A percentile compares a stretch with the other conserved stretches of the same genome.
These are phyloP conservation scores for Herpetotheres cachinnans DNA, from an alignment of 2,113 vertebrate species.

Conservation along the genomic window DNA sequence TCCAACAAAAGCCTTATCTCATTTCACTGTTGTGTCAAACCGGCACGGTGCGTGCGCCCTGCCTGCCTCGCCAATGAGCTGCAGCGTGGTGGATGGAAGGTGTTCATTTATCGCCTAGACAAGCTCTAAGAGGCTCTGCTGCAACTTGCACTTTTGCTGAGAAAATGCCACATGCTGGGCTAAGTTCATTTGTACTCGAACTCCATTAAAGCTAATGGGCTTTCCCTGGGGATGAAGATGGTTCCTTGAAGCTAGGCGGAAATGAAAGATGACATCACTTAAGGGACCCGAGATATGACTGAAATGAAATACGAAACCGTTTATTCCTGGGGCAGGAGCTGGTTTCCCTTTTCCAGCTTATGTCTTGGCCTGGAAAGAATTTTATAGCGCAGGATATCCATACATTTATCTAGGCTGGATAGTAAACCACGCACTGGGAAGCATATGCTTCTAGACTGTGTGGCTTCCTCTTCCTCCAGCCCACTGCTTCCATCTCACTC, in stretches of 20 bases:
- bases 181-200: slow-evolving; percentile 5
- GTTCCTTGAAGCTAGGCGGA: background rate
- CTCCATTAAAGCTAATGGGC: slow-evolving; percentile 30
- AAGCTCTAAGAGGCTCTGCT: background rate
- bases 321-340: background rate
- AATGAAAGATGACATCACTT: slow-evolving; percentile 5
- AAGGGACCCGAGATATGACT: background rate
- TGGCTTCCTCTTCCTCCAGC: background rate
- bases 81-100: background rate
- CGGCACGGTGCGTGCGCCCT: fast-evolving
- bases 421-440: background rate
- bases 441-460: background rate
- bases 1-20: background rate
- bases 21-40: background rate
- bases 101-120: background rate
- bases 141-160: background rate
- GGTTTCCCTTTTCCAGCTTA: background rate
- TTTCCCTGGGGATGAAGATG: background rate
- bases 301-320: background rate
- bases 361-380: background rate
- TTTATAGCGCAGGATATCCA: background rate
- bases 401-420: background rate
- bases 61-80: background rate
- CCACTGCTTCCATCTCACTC: background rate
- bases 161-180: slow-evolving; percentile 29